Conservation (phyloP, 2,113 vertebrate genomes). For the Cyprinus carpio region DNA sequence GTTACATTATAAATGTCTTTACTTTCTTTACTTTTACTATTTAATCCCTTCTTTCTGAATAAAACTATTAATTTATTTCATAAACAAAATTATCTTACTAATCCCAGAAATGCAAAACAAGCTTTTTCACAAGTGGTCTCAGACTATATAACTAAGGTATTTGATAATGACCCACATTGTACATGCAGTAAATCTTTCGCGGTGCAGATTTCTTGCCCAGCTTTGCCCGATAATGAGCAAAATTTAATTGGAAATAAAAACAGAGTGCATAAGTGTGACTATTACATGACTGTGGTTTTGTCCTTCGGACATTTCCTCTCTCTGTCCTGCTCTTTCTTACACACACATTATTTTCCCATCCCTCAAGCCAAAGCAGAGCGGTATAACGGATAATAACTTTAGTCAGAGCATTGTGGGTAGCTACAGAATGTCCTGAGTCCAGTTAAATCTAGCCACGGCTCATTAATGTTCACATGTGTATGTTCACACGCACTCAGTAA, state of each 20-base stretch:
- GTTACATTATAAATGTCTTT: background rate
- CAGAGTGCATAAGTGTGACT: slow-evolving; percentile 30
- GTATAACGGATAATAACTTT: slow-evolving; percentile 23
- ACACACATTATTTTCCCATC: slow-evolving; percentile 16
- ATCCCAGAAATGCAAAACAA: background rate
- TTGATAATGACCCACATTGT: background rate
- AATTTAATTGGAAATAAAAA: slow-evolving; percentile 36
- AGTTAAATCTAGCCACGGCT: slow-evolving; percentile 25
- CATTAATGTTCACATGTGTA: background rate
- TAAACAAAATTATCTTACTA: background rate
- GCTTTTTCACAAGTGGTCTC: background rate
- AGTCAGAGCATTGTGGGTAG: slow-evolving; percentile 3
- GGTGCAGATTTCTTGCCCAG: background rate
- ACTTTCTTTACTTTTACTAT: background rate
- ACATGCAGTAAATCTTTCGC: background rate
- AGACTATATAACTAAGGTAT: background rate
- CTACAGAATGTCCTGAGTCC: slow-evolving; percentile 41
- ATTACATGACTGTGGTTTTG: slow-evolving; percentile 5
- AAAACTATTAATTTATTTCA: background rate
- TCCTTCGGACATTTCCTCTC: background rate
- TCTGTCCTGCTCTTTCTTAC: background rate
- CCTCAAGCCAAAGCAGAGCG: background rate
- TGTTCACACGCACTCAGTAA: background rate
- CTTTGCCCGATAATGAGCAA: background rate
- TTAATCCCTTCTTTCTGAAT: background rate